Conservation (phyloP, 2,888 invertebrate species). For the Griposia aprilina region DNA sequence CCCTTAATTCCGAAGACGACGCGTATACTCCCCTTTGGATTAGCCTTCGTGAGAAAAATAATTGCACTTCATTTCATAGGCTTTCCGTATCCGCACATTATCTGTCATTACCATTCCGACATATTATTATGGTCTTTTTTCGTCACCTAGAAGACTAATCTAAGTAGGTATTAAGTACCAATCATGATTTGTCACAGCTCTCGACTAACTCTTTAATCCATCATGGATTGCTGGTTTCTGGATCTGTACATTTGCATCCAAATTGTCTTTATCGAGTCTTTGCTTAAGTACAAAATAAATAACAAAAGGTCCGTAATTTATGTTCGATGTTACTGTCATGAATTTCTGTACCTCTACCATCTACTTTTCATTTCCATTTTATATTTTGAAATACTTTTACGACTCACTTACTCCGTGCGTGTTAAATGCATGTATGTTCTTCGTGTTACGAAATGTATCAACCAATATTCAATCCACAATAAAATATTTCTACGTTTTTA, state of each 20-base stretch:
- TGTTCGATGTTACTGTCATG: conserved; percentile 41
- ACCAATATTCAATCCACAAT: conserved; percentile 70
- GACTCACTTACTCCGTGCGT: conserved; percentile 54
- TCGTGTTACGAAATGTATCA: conserved; percentile 69
- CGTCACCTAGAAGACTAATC: neutral
- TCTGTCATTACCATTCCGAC: neutral
- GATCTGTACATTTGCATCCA: neutral
- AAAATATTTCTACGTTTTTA: conserved; percentile 75
- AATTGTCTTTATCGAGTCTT: conserved; percentile 11
- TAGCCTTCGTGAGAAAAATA: neutral
- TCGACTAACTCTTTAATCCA: neutral
- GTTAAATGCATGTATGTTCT: conserved; percentile 37
- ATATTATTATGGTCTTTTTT: neutral
- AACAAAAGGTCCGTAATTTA: conserved; percentile 38
- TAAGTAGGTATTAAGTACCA: neutral
- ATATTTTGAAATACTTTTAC: conserved; percentile 59
- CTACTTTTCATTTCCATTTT: conserved; percentile 53
- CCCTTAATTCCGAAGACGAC: neutral
- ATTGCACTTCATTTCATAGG: neutral
- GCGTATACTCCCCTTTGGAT: neutral
- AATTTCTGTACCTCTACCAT: conserved; percentile 42
- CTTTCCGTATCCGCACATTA: neutral
- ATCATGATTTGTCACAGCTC: neutral
- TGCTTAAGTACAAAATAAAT: conserved; percentile 17
- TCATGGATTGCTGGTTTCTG: neutral